Evolutionary conservation across 2,113 vertebrate species (phyloP).

Genomic region (Gymnocephalus cernua): DNA sequence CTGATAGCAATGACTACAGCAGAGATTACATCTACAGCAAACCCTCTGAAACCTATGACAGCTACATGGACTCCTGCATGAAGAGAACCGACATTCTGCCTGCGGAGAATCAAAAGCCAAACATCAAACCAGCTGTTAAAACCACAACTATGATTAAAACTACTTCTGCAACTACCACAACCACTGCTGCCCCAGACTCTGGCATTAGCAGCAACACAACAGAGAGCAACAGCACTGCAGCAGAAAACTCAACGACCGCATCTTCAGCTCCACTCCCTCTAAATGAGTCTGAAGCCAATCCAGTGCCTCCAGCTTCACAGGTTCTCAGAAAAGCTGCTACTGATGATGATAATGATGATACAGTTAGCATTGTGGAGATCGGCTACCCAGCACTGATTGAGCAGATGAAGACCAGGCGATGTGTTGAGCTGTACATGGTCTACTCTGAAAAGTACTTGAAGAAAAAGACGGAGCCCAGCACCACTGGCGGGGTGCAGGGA

Average conservation of each 20-base stretch:
- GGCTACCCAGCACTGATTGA: conserved; percentile 83
- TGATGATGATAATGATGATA: conserved; percentile 42
- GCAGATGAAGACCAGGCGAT: conserved; percentile 80
- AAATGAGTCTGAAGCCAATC: background rate
- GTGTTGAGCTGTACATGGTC: conserved; percentile 78
- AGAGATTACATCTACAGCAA: conserved; percentile 68
- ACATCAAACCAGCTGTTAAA: background rate
- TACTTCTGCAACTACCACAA: background rate
- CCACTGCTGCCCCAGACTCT: background rate
- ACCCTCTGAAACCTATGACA: conserved; percentile 45
- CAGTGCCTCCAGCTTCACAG: conserved; percentile 13
- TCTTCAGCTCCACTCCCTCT: background rate
- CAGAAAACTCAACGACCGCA: background rate
- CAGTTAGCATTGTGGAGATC: conserved; percentile 82
- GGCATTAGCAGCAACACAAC: background rate
- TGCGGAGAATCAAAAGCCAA: conserved; percentile 11
- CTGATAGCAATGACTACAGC: conserved; percentile 69
- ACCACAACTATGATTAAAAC: background rate
- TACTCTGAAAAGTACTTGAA: conserved; percentile 69
- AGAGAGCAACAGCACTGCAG: conserved; percentile 17
- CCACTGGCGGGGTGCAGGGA: background rate
- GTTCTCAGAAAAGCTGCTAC: background rate
- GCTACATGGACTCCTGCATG: conserved; percentile 73
- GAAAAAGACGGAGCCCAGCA: background rate
- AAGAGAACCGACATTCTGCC: conserved; percentile 65